These are phyloP conservation scores for Lepidurus packardi DNA, from an alignment of 1,140 invertebrate species.

Conservation along the genomic window DNA sequence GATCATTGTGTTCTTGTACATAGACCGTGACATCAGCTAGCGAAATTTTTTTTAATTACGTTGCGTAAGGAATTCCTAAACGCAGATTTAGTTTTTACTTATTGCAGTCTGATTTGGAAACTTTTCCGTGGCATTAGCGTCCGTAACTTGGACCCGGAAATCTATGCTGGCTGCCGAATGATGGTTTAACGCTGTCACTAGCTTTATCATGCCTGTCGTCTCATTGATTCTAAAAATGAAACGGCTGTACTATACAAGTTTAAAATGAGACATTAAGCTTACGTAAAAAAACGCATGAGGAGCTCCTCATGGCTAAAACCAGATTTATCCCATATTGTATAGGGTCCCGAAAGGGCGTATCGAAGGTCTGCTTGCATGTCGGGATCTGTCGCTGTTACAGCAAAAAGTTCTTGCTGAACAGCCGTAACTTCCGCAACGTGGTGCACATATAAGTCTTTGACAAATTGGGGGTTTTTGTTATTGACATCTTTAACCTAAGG, in stretches of 20 bases:
- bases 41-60: constrained; percentile 28
- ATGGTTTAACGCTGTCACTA: constrained; percentile 65
- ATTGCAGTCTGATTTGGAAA: constrained; percentile 59
- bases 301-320: constrained; percentile 27
- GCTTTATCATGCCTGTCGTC: constrained; percentile 60
- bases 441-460: constrained; percentile 54
- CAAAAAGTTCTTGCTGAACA: constrained; percentile 56
- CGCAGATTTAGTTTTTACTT: constrained; percentile 36
- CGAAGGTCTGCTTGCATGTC: constrained; percentile 61
- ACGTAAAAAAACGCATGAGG: constrained; percentile 26
- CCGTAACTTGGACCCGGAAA: constrained; percentile 64
- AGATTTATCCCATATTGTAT: constrained; percentile 26
- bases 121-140: constrained; percentile 62
- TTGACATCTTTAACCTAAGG: constrained; percentile 65
- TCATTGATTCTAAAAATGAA: constrained; percentile 54
- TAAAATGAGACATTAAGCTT: not conserved
- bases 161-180: constrained; percentile 73
- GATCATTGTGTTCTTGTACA: constrained; percentile 69
- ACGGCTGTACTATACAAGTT: not conserved
- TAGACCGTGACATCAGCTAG: constrained; percentile 66
- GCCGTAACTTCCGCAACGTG: constrained; percentile 65
- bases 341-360: constrained; percentile 41
- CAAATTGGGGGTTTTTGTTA: constrained; percentile 72
- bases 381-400: constrained; percentile 60
- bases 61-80: not conserved